phyloP scores from a whole-genome alignment of 1,140 invertebrate species.

The Acromyrmex charruanus region DNA sequence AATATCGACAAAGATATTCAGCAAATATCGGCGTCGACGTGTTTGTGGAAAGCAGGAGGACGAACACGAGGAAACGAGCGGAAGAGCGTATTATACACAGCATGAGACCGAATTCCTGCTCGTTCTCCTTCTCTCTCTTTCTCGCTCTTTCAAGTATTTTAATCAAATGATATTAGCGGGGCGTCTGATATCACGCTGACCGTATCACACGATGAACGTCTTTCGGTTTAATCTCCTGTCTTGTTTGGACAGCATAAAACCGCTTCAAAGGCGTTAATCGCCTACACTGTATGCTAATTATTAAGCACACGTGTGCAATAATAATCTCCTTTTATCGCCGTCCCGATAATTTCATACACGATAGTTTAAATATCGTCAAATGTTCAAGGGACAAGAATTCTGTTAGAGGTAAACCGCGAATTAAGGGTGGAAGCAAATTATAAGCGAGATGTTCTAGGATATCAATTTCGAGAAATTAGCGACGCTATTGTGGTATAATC shows the following conservation, averaged over 20 bases:
- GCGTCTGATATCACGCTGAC: conserved; percentile 28
- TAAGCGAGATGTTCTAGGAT: conserved; percentile 34
- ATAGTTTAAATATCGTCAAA: conserved; percentile 50
- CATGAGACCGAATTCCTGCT: conserved; percentile 21
- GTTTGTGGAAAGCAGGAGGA: conserved; percentile 11
- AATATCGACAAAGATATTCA: conserved; percentile 63
- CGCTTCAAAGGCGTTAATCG: conserved; percentile 52
- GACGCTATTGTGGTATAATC: conserved; percentile 45
- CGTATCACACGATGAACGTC: conserved; percentile 29
- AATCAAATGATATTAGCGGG: conserved; percentile 51
- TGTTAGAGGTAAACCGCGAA: conserved; percentile 34
- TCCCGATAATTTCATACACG: conserved; percentile 24
- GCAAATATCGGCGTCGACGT: conserved; percentile 36
- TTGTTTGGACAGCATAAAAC: conserved; percentile 17
- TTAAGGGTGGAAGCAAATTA: conserved; percentile 25
- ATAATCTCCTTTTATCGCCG: conserved; percentile 45
- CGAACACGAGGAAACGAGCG: not conserved
- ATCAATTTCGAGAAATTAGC: conserved; percentile 57
- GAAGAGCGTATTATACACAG: conserved; percentile 39
- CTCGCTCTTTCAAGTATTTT: conserved; percentile 51
- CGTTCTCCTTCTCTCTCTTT: conserved; percentile 25
- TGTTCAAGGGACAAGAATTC: conserved; percentile 37
- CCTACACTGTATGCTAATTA: conserved; percentile 37
- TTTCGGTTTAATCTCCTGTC: conserved; percentile 37
- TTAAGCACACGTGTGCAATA: conserved; percentile 32